A percentile compares a stretch with the other conserved stretches of the same genome.
Conservation (phyloP, 2,888 invertebrate genomes). For the Pachliopta kotzebuea region DNA sequence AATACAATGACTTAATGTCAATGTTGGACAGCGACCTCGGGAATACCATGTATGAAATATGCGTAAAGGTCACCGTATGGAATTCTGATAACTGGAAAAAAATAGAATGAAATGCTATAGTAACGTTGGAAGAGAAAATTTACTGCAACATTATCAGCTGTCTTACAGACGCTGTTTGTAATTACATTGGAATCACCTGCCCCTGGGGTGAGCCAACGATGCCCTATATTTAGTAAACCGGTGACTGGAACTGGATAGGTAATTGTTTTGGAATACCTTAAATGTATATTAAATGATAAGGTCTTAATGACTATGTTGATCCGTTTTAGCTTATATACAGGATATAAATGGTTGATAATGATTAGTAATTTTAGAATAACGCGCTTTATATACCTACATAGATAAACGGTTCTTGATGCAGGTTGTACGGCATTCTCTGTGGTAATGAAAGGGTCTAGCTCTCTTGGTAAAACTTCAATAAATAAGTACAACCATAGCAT, state of each 20-base stretch:
- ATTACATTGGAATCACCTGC: slow-evolving; percentile 23
- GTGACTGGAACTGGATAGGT: slow-evolving; percentile 3
- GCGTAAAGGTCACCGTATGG: slow-evolving; percentile 20
- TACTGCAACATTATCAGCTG: slow-evolving; percentile 16
- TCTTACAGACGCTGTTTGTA: slow-evolving; percentile 12
- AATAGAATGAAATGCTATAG: neutral
- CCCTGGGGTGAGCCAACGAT: slow-evolving; percentile 6
- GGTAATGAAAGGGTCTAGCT: no score
- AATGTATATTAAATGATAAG: neutral
- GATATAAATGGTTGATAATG: neutral
- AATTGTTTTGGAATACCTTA: slow-evolving; percentile 19
- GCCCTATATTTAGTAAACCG: slow-evolving; percentile 27
- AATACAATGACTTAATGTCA: slow-evolving; percentile 21
- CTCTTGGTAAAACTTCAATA: no score
- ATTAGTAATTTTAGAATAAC: neutral
- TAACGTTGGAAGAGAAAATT: slow-evolving; percentile 1
- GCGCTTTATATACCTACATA: no score
- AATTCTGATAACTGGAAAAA: neutral
- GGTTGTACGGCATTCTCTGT: no score
- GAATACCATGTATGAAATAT: neutral
- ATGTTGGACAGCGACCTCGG: slow-evolving; percentile 23
- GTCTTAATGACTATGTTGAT: neutral
- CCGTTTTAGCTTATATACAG: neutral
- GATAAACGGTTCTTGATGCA: no score
- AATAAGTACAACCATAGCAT: no score